phyloP scores from a whole-genome alignment of 2,113 vertebrate genomes.

The Neoarius graeffei region DNA sequence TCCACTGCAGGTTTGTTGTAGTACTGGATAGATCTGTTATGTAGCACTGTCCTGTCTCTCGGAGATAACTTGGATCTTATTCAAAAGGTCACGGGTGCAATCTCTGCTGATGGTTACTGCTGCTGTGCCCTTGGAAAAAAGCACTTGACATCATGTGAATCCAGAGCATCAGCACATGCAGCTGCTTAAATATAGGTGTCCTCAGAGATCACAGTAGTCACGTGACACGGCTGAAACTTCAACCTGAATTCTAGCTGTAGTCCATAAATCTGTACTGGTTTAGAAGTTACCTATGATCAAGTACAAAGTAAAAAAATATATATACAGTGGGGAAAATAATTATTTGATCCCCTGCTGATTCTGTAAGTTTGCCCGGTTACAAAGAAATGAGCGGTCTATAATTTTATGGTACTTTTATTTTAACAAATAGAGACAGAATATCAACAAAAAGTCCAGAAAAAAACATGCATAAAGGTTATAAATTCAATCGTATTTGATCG shows the following conservation, averaged over 20 bases:
- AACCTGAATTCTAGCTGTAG: conserved; percentile 6
- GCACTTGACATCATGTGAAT: not conserved
- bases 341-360: too few species aligned
- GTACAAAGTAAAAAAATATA: not conserved
- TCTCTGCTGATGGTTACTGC: conserved; percentile 15
- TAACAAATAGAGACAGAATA: too few species aligned
- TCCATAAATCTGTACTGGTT: not conserved
- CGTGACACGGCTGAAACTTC: conserved; percentile 7
- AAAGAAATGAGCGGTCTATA: too few species aligned
- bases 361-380: too few species aligned
- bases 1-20: conserved; percentile 90
- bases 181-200: conserved; percentile 38
- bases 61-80: not conserved
- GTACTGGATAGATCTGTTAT: not conserved
- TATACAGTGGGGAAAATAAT: too few species aligned
- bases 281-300: not conserved
- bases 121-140: not conserved
- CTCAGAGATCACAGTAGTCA: conserved; percentile 17
- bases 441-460: too few species aligned
- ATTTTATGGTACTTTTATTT: too few species aligned
- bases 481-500: too few species aligned
- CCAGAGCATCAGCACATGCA: not conserved
- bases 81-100: conserved; percentile 7
- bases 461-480: too few species aligned
- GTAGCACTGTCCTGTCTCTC: not conserved